Percentiles rank a stretch among this genome's conserved stretches.
Evolutionary conservation across 2,797 vertebrate species (phyloP).

Genomic region (Falco naumanni): DNA sequence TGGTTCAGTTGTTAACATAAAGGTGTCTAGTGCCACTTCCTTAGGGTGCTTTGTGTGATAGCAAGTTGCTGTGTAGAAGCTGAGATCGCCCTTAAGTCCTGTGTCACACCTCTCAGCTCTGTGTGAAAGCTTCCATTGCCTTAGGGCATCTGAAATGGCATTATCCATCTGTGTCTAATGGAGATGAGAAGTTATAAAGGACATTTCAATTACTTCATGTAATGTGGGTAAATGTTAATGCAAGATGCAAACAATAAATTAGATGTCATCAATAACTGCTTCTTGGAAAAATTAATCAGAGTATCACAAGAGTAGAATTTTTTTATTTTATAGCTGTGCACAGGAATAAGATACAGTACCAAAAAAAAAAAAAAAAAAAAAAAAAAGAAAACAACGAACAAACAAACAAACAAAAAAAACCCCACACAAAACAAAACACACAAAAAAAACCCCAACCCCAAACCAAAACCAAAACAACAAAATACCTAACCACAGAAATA

Average conservation of each 20-base stretch:
- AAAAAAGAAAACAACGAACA: background rate
- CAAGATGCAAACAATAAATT: background rate
- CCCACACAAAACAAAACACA: background rate
- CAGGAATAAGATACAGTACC: background rate
- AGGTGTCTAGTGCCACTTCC: background rate
- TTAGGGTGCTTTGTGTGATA: background rate
- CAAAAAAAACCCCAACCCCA: background rate
- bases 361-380: background rate
- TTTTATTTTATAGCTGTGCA: background rate
- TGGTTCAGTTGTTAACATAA: background rate
- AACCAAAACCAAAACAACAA: background rate
- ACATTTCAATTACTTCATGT: slow-evolving; percentile 16
- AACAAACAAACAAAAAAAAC: too few species aligned
- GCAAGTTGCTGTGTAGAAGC: background rate
- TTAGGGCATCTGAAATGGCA: background rate
- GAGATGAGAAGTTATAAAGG: background rate
- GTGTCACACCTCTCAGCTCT: background rate
- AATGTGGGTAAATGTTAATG: background rate
- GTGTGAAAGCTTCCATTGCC: background rate
- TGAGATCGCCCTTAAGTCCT: background rate
- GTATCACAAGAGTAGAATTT: background rate
- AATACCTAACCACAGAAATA: background rate
- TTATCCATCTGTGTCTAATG: slow-evolving; percentile 31
- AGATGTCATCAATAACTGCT: background rate
- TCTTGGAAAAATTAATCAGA: background rate